Evolutionary conservation across 2,113 vertebrate genomes (phyloP), one percentile per base, ranked within the genome.

Genomic region (Morphnarchus princeps): DNA sequence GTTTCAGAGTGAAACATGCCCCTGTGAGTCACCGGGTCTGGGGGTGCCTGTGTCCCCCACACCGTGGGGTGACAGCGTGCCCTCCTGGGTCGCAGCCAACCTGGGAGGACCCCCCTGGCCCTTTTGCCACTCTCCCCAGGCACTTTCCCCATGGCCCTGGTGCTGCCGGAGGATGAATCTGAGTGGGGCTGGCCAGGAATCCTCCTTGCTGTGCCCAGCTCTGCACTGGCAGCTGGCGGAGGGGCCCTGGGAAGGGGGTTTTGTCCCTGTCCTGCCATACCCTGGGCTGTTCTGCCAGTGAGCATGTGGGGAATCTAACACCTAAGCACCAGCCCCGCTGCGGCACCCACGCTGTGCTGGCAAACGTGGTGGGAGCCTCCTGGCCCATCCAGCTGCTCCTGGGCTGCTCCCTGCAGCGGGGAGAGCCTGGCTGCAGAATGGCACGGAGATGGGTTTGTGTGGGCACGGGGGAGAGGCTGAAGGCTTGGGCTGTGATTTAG

Each of bases 151-250:
- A 2, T 4, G 25, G 34, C 34, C 24, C 26, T 4, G 2, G 20
- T 55, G 69, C 32, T 2, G 4, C 82, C 1, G 5, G 13, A 25
- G 63, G 54, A 67, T 1, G 5, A 21, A 6, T 13, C 43, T 42
- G 32, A 78, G 55, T 1, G 4, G 63, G 55, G 21, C 17, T 31
- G 43, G 29, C 40, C 4, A 4, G 36, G 45, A n/a, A 47, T 40
- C 4, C 0, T 19, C 63, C 29, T 34, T 2, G 26, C 43, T 16
- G 28, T 45, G 52, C 69, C 45, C 78, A 45, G 17, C 31, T 20
- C 40, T 3, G 0, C 1, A 1, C 58, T 8, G 73, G 62, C 32
- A 43, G 32, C 4, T 3, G 47, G n/a, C 1, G 1, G 47, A 62
- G 14, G 18, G 52, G 34, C 12, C 6, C 26, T 11, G 42, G 70